A percentile compares a stretch with the other conserved stretches of the same genome.
Conservation (phyloP, 2,797 vertebrate species). For the Hyperoplus immaculatus region DNA sequence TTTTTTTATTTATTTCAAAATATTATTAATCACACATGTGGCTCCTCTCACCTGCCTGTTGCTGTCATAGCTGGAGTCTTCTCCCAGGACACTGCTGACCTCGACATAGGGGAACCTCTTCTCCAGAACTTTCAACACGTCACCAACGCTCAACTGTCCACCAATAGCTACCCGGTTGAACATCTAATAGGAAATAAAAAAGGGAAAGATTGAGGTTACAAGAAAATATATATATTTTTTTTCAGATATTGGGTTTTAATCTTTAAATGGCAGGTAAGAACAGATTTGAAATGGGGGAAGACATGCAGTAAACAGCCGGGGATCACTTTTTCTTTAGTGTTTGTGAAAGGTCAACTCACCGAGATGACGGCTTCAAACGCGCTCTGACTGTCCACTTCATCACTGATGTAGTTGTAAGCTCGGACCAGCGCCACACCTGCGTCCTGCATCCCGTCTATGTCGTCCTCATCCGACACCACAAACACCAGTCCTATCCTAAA, state of each 20-base stretch:
- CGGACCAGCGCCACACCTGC: slow-evolving; percentile 93
- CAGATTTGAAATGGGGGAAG: no score
- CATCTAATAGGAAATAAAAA: slow-evolving; percentile 81
- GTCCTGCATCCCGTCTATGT: slow-evolving; percentile 93
- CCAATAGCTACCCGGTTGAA: slow-evolving; percentile 90
- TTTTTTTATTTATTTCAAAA: no score
- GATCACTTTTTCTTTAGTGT: neutral
- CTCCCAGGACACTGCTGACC: slow-evolving; percentile 92
- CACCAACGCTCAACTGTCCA: slow-evolving; percentile 89
- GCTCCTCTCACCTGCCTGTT: slow-evolving; percentile 91
- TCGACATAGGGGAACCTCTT: slow-evolving; percentile 95
- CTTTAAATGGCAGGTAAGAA: no score
- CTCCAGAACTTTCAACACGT: slow-evolving; percentile 93
- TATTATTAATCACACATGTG: neutral
- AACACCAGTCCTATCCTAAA: slow-evolving; percentile 95
- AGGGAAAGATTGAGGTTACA: neutral
- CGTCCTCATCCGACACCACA: slow-evolving; percentile 92
- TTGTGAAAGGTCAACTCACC: slow-evolving; percentile 83
- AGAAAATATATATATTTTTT: neutral
- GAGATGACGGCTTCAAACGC: slow-evolving; percentile 93
- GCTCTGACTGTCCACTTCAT: slow-evolving; percentile 92
- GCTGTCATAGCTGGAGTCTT: slow-evolving; percentile 93
- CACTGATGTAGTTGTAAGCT: slow-evolving; percentile 94
- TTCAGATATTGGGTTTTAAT: no score
- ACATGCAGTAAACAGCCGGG: no score